Percentiles rank a stretch among this genome's conserved stretches.
These are phyloP conservation scores for Himalopsyche japonica DNA, from an alignment of 2,888 invertebrate genomes.

Conservation along the genomic window DNA sequence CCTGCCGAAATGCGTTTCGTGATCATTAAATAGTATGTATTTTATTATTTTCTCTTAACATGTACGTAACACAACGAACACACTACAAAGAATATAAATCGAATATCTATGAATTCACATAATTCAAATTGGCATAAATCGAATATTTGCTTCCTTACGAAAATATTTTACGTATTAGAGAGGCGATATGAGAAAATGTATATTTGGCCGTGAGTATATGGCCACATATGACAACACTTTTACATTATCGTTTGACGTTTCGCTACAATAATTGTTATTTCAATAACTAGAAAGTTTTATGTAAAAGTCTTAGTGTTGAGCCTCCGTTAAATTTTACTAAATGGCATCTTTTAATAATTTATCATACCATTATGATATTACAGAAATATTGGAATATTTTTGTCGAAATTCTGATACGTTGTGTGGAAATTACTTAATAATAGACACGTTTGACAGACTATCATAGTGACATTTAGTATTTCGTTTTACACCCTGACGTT, in stretches of 20 bases:
- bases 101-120: no score
- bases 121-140: no score
- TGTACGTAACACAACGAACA: no score
- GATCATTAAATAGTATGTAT: no score
- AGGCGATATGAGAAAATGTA: no score
- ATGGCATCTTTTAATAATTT: slow-evolving; percentile 5
- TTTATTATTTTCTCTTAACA: no score
- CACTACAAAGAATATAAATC: no score
- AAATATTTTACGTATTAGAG: no score
- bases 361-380: background rate
- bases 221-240: slow-evolving; percentile 11
- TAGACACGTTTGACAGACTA: background rate
- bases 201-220: background rate
- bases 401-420: background rate
- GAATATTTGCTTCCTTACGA: no score
- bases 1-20: no score
- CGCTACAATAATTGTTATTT: slow-evolving; percentile 34
- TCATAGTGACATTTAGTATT: slow-evolving; percentile 1
- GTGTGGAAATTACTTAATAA: slow-evolving; percentile 2
- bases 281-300: slow-evolving; percentile 34
- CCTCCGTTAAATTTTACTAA: slow-evolving; percentile 8
- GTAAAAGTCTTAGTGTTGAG: slow-evolving; percentile 9
- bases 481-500: background rate
- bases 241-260: slow-evolving; percentile 28
- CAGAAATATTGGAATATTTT: background rate